phyloP scores from a whole-genome alignment of 2,888 invertebrate genomes.

The Scelioninae gen. 1 region DNA sequence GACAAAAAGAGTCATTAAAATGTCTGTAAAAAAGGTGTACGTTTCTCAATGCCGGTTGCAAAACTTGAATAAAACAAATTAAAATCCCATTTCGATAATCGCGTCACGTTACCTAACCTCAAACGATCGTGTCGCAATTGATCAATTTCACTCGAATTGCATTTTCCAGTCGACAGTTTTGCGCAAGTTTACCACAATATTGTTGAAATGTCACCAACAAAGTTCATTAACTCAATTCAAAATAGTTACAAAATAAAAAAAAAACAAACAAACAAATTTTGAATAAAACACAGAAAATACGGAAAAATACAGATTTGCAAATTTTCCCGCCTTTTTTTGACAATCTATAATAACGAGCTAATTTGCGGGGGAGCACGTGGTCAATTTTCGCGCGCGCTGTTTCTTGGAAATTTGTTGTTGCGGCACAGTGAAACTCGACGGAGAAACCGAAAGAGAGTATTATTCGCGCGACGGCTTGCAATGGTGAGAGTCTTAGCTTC shows the following conservation, averaged over 20 bases:
- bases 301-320: background rate
- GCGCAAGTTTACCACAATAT: slow-evolving; percentile 13
- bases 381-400: slow-evolving; percentile 33
- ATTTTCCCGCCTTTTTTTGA: slow-evolving; percentile 53
- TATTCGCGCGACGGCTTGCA: slow-evolving; percentile 65
- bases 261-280: background rate
- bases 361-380: slow-evolving; percentile 52
- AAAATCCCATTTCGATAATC: slow-evolving; percentile 47
- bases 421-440: slow-evolving; percentile 62
- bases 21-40: background rate
- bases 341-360: slow-evolving; percentile 14
- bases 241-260: no score
- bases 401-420: slow-evolving; percentile 46
- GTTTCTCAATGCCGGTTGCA: slow-evolving; percentile 33
- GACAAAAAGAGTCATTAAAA: slow-evolving; percentile 1
- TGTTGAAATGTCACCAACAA: background rate
- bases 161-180: slow-evolving; percentile 17
- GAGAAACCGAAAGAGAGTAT: slow-evolving; percentile 75
- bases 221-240: no score
- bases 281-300: background rate
- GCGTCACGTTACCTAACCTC: slow-evolving; percentile 35
- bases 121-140: slow-evolving; percentile 36
- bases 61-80: slow-evolving; percentile 44
- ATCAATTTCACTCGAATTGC: slow-evolving; percentile 27
- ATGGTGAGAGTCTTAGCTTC: slow-evolving; percentile 73